phyloP scores from a whole-genome alignment of 1,140 invertebrate species.

The Eupeodes corollae region DNA sequence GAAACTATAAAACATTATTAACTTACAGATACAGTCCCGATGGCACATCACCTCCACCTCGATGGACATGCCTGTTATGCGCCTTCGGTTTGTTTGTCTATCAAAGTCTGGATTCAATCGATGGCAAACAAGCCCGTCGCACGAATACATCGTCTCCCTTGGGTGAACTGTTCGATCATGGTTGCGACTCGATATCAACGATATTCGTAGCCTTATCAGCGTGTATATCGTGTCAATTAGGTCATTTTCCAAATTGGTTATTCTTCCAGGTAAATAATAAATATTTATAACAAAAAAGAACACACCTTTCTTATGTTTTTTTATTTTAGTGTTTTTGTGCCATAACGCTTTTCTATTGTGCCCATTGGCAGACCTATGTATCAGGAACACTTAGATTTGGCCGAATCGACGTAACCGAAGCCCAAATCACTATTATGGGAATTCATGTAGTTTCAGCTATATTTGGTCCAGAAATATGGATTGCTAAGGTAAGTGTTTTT shows the following conservation, averaged over 20 bases:
- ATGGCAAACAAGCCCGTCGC: conserved; percentile 97
- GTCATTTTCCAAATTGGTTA: conserved; percentile 83
- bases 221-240: conserved; percentile 83
- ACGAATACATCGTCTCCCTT: conserved; percentile 86
- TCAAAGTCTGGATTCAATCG: conserved; percentile 96
- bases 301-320: neutral
- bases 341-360: conserved; percentile 91
- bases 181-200: conserved; percentile 94
- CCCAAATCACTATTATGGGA: conserved; percentile 84
- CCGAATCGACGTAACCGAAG: conserved; percentile 95
- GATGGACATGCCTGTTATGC: conserved; percentile 85
- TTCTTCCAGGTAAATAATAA: conserved; percentile 62
- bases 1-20: neutral
- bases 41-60: conserved; percentile 61
- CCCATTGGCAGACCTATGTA: conserved; percentile 99
- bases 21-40: conserved; percentile 49
- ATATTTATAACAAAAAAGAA: neutral
- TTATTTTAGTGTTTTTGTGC: conserved; percentile 73
- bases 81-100: conserved; percentile 93
- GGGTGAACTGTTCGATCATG: conserved; percentile 98
- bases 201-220: conserved; percentile 93
- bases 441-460: conserved; percentile 80
- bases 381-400: conserved; percentile 88
- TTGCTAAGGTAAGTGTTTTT: conserved; percentile 51
- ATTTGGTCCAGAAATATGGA: conserved; percentile 81